phyloP scores from a whole-genome alignment of 2,797 vertebrate species.

The Triplophysa bombifrons region DNA sequence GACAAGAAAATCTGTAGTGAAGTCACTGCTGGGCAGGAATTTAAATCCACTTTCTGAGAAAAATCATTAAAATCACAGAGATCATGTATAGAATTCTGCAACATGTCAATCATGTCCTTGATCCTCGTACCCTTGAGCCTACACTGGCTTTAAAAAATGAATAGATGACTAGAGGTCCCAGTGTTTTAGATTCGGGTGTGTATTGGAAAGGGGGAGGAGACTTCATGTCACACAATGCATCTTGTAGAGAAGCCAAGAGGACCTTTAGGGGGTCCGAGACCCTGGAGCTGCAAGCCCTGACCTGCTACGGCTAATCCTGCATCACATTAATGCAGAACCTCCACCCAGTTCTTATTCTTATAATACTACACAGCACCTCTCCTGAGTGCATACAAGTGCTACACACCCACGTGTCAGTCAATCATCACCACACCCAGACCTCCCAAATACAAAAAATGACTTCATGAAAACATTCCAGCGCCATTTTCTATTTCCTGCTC shows the following conservation, averaged over 20 bases:
- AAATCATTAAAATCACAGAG: background rate
- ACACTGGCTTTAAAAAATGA: conserved; percentile 41
- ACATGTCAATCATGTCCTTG: conserved; percentile 40
- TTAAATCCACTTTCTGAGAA: conserved; percentile 30
- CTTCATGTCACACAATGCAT: background rate
- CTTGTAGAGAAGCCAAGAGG: conserved; percentile 37
- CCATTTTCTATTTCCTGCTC: conserved; percentile 30
- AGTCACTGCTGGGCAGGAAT: conserved; percentile 8
- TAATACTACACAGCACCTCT: conserved; percentile 12
- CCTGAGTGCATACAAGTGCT: conserved; percentile 15
- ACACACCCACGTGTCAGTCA: conserved; percentile 39
- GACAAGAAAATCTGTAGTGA: conserved; percentile 10
- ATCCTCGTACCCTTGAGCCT: conserved; percentile 1
- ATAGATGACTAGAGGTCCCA: conserved; percentile 46
- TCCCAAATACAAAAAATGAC: conserved; percentile 40
- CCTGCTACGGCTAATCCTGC: conserved; percentile 9
- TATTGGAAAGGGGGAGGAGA: conserved; percentile 39
- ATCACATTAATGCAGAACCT: conserved; percentile 28
- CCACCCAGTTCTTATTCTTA: conserved; percentile 11
- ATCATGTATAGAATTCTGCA: background rate
- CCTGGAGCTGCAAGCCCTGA: conserved; percentile 18
- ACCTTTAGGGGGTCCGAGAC: conserved; percentile 32
- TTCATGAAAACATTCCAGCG: conserved; percentile 17
- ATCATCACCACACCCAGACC: conserved; percentile 43
- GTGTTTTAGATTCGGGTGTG: conserved; percentile 54